These are phyloP conservation scores for Bombylius discolor DNA, from an alignment of 2,888 invertebrate genomes.

Conservation along the genomic window DNA sequence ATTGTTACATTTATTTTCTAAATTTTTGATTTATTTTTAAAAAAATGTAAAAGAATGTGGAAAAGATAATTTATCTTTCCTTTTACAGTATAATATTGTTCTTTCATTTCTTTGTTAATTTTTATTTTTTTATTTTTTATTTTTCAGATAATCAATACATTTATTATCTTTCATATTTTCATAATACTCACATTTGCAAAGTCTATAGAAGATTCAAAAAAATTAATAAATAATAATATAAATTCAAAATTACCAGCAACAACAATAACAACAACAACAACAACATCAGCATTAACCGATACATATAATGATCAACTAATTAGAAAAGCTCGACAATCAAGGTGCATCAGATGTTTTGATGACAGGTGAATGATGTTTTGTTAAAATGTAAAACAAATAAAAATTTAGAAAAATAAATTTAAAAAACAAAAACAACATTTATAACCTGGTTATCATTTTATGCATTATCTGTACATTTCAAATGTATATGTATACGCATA, in stretches of 20 bases:
- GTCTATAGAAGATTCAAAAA: not conserved
- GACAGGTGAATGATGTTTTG: constrained; percentile 20
- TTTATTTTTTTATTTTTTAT: no score
- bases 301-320: constrained; percentile 10
- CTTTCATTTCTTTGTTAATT: no score
- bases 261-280: not conserved
- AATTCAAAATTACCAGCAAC: not conserved
- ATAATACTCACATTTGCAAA: not conserved
- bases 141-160: not conserved
- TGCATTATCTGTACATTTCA: no score
- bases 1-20: no score
- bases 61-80: no score
- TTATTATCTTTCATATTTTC: not conserved
- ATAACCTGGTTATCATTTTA: no score
- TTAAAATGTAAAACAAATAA: not conserved
- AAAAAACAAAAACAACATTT: not conserved
- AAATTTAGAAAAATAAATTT: no score
- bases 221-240: not conserved
- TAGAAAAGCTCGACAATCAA: constrained; percentile 28
- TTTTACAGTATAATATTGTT: no score
- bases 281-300: not conserved
- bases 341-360: constrained; percentile 33
- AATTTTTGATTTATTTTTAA: no score
- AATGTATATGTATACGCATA: not conserved
- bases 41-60: no score